A percentile compares a stretch with the other conserved stretches of the same genome.
These are phyloP conservation scores for Callipepla californica DNA, from an alignment of 2,113 vertebrate genomes.

Conservation along the genomic window DNA sequence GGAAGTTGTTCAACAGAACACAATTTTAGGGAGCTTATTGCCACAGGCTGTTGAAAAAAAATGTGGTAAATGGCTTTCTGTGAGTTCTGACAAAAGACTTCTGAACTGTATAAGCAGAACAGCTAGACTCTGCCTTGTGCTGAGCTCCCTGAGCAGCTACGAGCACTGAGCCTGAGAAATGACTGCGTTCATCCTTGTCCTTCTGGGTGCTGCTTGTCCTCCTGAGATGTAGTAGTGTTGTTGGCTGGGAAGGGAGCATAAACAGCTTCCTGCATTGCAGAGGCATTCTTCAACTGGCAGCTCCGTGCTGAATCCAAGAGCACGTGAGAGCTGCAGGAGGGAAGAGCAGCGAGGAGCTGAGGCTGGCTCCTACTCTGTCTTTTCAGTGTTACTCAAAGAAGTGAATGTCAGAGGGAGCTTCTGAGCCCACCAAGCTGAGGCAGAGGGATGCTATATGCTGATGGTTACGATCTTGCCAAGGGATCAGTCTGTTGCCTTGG, in stretches of 20 bases:
- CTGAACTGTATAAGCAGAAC: accelerated
- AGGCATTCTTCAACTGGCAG: slow-evolving; percentile 4
- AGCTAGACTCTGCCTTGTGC: background rate
- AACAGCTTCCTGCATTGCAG: slow-evolving; percentile 33
- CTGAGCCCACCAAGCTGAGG: background rate
- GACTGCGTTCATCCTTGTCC: background rate
- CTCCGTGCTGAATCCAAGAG: background rate
- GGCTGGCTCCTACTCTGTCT: background rate
- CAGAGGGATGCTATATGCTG: background rate
- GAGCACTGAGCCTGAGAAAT: background rate
- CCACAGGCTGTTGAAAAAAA: background rate
- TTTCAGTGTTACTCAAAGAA: background rate
- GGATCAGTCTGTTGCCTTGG: background rate
- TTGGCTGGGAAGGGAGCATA: background rate
- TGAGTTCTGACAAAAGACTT: background rate
- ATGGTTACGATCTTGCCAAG: slow-evolving; percentile 6
- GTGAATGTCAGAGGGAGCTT: background rate
- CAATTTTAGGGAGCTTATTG: background rate
- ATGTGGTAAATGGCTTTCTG: background rate
- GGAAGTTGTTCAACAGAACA: background rate
- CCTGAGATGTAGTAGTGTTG: accelerated
- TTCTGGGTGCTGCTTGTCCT: background rate
- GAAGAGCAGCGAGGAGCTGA: slow-evolving; percentile 11
- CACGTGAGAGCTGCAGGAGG: background rate
- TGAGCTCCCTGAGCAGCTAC: background rate